Evolutionary conservation across 2,113 vertebrate genomes (phyloP).

Genomic region (Spea bombifrons): DNA sequence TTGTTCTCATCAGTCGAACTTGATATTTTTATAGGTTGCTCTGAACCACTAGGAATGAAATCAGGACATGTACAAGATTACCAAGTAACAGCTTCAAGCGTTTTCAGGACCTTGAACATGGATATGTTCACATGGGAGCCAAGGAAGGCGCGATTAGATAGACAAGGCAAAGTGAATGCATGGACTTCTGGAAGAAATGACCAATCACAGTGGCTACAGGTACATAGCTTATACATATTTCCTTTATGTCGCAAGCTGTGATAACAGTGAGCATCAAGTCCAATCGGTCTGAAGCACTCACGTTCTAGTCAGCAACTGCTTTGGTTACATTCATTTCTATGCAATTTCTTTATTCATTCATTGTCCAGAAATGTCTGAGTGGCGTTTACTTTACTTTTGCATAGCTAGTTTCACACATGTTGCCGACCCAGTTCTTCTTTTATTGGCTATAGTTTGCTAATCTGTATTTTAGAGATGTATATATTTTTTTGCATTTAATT

Average conservation of each 20-base stretch:
- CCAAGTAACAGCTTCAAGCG: constrained; percentile 90
- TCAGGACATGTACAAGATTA: constrained; percentile 94
- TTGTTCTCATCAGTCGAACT: constrained; percentile 16
- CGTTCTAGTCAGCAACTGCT: background rate
- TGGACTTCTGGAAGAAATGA: constrained; percentile 96
- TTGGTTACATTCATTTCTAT: background rate
- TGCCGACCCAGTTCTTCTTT: too few relatives aligned
- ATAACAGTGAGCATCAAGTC: too few relatives aligned
- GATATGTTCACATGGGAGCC: constrained; percentile 98
- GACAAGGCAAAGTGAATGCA: constrained; percentile 97
- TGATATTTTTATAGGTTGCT: constrained; percentile 79
- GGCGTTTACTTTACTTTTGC: too few relatives aligned
- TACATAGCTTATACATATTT: constrained; percentile 52
- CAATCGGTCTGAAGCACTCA: too few relatives aligned
- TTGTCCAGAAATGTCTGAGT: too few relatives aligned
- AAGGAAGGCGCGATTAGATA: constrained; percentile 93
- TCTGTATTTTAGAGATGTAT: too few relatives aligned
- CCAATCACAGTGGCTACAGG: constrained; percentile 98
- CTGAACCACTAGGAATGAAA: constrained; percentile 96
- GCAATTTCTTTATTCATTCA: background rate
- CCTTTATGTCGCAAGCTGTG: too few relatives aligned
- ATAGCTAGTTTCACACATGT: too few relatives aligned
- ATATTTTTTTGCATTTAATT: too few relatives aligned
- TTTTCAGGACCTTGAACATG: constrained; percentile 97
- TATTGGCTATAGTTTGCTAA: too few relatives aligned